A percentile compares a stretch with the other conserved stretches of the same genome.
Conservation (phyloP, 2,797 vertebrate genomes). For the Linurgus olivaceus region DNA sequence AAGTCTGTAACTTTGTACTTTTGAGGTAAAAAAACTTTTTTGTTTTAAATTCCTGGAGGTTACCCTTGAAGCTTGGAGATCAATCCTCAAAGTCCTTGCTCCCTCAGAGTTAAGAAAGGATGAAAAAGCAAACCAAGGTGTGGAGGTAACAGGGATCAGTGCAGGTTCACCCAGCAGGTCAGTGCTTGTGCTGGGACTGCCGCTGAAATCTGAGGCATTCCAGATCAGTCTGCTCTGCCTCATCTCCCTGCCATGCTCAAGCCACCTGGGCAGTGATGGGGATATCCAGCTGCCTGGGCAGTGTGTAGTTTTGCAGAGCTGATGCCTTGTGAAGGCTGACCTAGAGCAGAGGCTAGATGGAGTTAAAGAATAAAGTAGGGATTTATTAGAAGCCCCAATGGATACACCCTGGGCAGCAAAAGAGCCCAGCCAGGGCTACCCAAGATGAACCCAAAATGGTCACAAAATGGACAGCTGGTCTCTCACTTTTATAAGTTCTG, state of each 20-base stretch:
- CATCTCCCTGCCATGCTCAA: not conserved
- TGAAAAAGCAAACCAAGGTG: not conserved
- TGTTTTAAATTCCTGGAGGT: not conserved
- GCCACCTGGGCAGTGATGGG: not conserved
- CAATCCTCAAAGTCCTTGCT: not conserved
- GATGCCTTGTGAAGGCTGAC: not conserved
- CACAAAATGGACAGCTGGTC: not conserved
- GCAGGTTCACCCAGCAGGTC: not conserved
- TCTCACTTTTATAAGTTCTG: not conserved
- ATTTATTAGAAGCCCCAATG: no score
- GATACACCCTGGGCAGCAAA: not conserved
- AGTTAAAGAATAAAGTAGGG: not conserved
- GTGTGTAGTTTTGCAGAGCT: not conserved
- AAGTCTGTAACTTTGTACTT: not conserved
- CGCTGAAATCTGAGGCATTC: not conserved
- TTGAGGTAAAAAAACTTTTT: not conserved
- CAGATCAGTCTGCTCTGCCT: not conserved
- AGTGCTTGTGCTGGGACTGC: not conserved
- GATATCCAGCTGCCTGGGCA: not conserved
- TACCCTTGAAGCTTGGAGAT: not conserved
- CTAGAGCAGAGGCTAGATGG: not conserved
- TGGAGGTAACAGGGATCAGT: not conserved
- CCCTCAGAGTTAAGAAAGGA: not conserved
- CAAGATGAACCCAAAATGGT: not conserved
- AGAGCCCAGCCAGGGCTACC: not conserved